Conservation (phyloP, 2,113 vertebrate species). For the Thunnus maccoyii region DNA sequence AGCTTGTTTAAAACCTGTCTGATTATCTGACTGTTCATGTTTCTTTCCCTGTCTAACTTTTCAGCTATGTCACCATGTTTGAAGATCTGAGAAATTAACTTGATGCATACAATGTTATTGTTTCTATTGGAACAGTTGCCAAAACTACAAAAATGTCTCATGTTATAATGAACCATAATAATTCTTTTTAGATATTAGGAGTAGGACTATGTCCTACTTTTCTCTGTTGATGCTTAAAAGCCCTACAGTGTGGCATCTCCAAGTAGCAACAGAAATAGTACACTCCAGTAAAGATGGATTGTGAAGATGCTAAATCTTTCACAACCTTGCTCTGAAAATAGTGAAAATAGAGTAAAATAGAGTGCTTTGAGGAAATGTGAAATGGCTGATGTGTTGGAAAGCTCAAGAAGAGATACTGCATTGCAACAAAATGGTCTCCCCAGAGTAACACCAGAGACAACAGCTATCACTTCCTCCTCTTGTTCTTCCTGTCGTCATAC, state of each 20-base stretch:
- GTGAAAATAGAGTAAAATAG: neutral
- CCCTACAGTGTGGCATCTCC: neutral
- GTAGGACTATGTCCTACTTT: neutral
- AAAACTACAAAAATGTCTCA: neutral
- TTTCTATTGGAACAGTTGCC: neutral
- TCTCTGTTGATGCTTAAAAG: neutral
- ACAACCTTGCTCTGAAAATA: conserved; percentile 52
- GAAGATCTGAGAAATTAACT: neutral
- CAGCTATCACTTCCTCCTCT: conserved; percentile 45
- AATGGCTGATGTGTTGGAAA: conserved; percentile 46
- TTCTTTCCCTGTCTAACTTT: neutral
- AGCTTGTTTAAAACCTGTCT: neutral
- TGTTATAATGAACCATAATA: neutral
- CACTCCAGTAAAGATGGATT: conserved; percentile 20
- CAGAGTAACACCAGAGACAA: conserved; percentile 48
- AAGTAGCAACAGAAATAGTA: neutral
- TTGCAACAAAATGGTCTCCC: conserved; percentile 49
- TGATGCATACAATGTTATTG: too few relatives aligned
- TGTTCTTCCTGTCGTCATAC: conserved; percentile 41
- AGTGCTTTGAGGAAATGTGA: conserved; percentile 47
- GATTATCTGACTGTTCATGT: neutral
- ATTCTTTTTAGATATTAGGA: neutral
- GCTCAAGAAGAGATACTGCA: conserved; percentile 44
- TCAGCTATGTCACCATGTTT: neutral
- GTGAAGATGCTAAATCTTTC: conserved; percentile 34